These are phyloP conservation scores for Thalassophryne amazonica DNA, from an alignment of 2,797 vertebrate genomes.

Conservation along the genomic window DNA sequence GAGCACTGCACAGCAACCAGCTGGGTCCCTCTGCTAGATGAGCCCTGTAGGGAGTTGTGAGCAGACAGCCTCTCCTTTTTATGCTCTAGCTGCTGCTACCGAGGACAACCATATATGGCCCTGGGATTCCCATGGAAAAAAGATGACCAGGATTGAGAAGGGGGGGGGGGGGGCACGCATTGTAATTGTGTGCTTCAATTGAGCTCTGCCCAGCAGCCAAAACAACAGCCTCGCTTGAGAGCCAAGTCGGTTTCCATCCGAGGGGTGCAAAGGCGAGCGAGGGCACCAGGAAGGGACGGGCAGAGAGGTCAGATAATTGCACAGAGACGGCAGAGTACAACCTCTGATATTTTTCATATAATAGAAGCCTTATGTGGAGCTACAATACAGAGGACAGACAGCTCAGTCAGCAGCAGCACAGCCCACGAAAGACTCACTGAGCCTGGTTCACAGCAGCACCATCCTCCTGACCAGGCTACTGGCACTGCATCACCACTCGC, in stretches of 20 bases:
- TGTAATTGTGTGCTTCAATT: constrained; percentile 66
- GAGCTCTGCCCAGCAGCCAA: constrained; percentile 50
- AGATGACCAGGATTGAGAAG: constrained; percentile 57
- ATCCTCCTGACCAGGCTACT: not conserved
- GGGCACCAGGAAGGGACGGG: constrained; percentile 5
- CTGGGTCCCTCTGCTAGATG: constrained; percentile 71
- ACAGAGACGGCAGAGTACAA: constrained; percentile 30
- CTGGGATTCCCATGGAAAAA: constrained; percentile 92
- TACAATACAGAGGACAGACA: constrained; percentile 29
- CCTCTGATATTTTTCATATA: constrained; percentile 55
- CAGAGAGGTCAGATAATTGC: constrained; percentile 37
- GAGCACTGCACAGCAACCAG: constrained; percentile 75
- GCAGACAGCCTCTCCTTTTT: constrained; percentile 48
- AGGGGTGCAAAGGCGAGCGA: constrained; percentile 38
- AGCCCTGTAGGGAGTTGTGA: constrained; percentile 77
- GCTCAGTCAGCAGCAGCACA: constrained; percentile 39
- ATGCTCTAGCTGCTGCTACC: constrained; percentile 69
- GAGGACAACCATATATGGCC: constrained; percentile 91
- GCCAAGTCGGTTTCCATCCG: constrained; percentile 60
- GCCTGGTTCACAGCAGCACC: not conserved
- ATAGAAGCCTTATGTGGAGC: constrained; percentile 44
- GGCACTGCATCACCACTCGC: constrained; percentile 24
- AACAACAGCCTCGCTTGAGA: constrained; percentile 65
- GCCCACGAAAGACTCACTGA: constrained; percentile 44
- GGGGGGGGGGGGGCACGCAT: constrained; percentile 38